Base-by-base conservation (phyloP, 1,140 invertebrate genomes). In the Drosophila littoralis region DNA sequence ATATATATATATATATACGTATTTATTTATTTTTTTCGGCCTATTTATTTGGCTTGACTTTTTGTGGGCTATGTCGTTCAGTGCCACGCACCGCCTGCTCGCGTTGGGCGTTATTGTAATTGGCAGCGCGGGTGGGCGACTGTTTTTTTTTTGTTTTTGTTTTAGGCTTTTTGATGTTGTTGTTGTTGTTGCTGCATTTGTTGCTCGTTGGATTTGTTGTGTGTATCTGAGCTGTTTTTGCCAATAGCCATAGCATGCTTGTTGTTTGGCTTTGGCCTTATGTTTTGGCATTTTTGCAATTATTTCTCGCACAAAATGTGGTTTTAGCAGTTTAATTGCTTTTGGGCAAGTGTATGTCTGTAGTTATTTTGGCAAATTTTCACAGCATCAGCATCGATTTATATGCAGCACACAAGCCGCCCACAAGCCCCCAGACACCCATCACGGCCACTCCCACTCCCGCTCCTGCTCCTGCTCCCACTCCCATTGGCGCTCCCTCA, bases 251-350 rank as follows among this genome's bases (percentile, higher is more conserved):
- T n/a, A n/a, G 2, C 64, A 77, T 77, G 77, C 79, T 84, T 89
- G 84, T 90, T 89, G 78, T 89, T 76, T 65, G 68, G 73, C 68
- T 76, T 89, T 69, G 84, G 80, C 85, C 83, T 89, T 89, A 89
- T 89, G 84, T 89, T 89, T 89, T 89, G 84, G 84, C 84, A 89
- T 89, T 89, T 88, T 89, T 79, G 84, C 85, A 89, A 89, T 89
- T 89, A 89, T 89, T 89, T 89, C 81, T 90, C 84, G 84, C 84
- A 89, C 84, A 89, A 89, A 89, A 89, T 89, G 84, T 89, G 84
- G 84, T 89, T 89, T 89, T 89, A 89, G 84, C 84, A 89, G 84
- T 89, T 89, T 89, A 89, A 89, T 89, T 89, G 85, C 84, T 89
- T 89, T 89, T 89, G 84, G 84, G 52, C 84, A 82, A 77, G 77